Conservation (phyloP, 1,140 invertebrate genomes). For the Pseudomyrmex sp. region DNA sequence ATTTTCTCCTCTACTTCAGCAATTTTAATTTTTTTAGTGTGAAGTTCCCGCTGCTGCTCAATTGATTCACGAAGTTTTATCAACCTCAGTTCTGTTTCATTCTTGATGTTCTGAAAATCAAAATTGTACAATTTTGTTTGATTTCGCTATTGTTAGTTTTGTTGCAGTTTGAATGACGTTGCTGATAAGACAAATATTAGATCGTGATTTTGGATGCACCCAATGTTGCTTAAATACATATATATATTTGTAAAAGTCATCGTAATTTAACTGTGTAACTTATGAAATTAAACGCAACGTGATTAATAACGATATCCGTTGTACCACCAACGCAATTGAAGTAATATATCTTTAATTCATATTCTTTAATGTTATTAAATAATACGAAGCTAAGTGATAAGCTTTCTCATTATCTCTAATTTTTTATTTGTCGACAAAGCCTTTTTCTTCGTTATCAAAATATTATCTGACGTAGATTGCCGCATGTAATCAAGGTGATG, state of each 20-base stretch:
- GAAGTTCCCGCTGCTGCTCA: slow-evolving; percentile 15
- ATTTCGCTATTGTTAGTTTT: no score
- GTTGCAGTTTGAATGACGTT: no score
- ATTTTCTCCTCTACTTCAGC: slow-evolving; percentile 20
- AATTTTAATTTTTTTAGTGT: slow-evolving; percentile 2
- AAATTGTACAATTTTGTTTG: not conserved
- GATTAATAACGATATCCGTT: not conserved
- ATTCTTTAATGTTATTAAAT: not conserved
- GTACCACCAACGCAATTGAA: no score
- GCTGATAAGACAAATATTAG: no score
- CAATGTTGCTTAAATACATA: no score
- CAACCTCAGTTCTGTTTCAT: not conserved
- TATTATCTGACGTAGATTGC: not conserved
- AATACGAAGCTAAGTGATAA: not conserved
- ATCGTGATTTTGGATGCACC: no score
- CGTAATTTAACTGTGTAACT: no score
- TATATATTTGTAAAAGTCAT: no score
- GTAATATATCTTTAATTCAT: no score
- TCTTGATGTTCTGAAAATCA: slow-evolving; percentile 19
- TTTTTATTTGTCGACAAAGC: not conserved
- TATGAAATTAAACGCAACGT: no score
- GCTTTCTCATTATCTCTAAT: not conserved
- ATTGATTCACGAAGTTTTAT: slow-evolving; percentile 16
- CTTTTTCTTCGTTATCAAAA: no score
- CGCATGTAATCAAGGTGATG: not conserved